Percentiles rank a stretch among this genome's conserved stretches.
Conservation (phyloP, 2,113 vertebrate genomes). For the Muscicapa adusta region DNA sequence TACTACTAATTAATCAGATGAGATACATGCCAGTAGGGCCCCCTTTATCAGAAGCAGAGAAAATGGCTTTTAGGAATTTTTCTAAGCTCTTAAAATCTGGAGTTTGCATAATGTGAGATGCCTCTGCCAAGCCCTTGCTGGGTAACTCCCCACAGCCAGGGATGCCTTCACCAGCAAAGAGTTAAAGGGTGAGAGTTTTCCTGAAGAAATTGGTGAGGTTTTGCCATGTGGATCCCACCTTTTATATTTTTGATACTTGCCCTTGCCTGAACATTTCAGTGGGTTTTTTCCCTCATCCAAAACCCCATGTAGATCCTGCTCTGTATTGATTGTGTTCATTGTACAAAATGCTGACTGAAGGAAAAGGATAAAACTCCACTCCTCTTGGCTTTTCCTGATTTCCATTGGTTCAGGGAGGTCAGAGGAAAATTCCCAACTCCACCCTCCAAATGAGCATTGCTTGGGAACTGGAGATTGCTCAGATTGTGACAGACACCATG, state of each 20-base stretch:
- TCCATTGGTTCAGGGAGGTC: neutral
- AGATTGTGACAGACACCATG: neutral
- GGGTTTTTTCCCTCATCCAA: neutral
- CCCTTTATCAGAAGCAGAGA: neutral
- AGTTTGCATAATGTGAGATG: neutral
- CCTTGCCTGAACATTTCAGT: neutral
- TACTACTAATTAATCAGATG: neutral
- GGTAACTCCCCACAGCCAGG: neutral
- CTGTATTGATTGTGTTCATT: neutral
- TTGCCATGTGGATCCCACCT: neutral
- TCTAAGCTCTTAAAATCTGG: neutral
- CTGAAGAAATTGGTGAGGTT: neutral
- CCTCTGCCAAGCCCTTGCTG: neutral
- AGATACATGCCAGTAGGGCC: neutral
- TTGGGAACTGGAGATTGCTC: neutral
- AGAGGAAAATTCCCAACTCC: neutral
- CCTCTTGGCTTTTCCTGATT: neutral
- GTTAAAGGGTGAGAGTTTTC: neutral
- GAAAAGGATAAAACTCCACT: neutral
- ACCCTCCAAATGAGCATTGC: neutral
- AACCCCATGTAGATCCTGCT: neutral
- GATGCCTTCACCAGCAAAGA: neutral
- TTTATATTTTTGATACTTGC: neutral
- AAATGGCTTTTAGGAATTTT: neutral
- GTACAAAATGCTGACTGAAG: neutral